Percentiles rank a stretch among this genome's conserved stretches.
phyloP scores from a whole-genome alignment of 2,113 vertebrate species.

The Heterotilapia buettikoferi region DNA sequence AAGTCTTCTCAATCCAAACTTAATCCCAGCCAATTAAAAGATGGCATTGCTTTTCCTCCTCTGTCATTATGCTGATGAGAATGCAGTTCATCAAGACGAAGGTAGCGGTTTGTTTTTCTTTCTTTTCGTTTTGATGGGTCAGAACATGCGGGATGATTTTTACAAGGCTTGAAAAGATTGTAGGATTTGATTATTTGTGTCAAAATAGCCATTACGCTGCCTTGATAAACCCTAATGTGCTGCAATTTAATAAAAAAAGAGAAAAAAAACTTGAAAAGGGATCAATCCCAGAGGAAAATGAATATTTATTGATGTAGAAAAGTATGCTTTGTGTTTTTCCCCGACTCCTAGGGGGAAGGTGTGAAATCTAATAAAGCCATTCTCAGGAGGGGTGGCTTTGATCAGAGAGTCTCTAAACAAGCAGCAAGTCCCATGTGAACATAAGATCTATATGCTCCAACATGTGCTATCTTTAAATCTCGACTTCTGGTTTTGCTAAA shows the following conservation, averaged over 20 bases:
- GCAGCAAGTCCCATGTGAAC: conserved; percentile 66
- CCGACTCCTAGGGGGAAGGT: conserved; percentile 60
- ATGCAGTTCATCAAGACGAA: conserved; percentile 41
- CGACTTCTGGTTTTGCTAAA: conserved; percentile 71
- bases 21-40: conserved; percentile 83
- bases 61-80: conserved; percentile 64
- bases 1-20: conserved; percentile 86
- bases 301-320: conserved; percentile 73
- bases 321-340: conserved; percentile 68
- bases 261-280: conserved; percentile 27
- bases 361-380: conserved; percentile 78
- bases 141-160: neutral
- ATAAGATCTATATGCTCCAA: conserved; percentile 65
- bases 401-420: conserved; percentile 74
- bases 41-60: conserved; percentile 69
- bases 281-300: conserved; percentile 53
- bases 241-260: conserved; percentile 18
- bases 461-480: conserved; percentile 75
- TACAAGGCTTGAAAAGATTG: neutral
- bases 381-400: conserved; percentile 72
- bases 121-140: neutral
- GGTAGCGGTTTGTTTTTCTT: conserved; percentile 2
- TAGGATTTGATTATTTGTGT: neutral
- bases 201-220: neutral
- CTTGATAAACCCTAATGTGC: conserved; percentile 30